phyloP scores from a whole-genome alignment of 92 coral and sea anemone genomes.

The Muricea muricata region DNA sequence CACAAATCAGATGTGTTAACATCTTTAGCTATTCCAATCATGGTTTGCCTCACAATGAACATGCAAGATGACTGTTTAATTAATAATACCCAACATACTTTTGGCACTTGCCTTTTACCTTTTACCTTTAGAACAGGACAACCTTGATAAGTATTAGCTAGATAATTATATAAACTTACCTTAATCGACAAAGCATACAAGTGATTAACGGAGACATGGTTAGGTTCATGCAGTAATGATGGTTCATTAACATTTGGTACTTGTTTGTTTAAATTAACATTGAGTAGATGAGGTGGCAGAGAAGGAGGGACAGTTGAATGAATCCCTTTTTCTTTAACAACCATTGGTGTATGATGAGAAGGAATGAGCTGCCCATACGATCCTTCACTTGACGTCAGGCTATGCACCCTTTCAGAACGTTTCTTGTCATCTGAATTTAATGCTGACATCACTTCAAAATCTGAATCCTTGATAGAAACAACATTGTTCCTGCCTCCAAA shows the following conservation, averaged over 20 bases:
- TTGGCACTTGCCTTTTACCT: background rate
- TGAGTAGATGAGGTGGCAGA: constrained; percentile 93
- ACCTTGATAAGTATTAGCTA: background rate
- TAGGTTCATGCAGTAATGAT: constrained; percentile 92
- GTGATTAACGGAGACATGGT: constrained; percentile 95
- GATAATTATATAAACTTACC: constrained; percentile 75
- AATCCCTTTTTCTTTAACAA: constrained; percentile 78
- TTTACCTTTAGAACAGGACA: too few relatives aligned
- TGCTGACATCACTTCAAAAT: constrained; percentile 97
- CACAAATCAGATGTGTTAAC: too few relatives aligned
- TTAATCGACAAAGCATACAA: constrained; percentile 95
- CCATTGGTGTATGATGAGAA: constrained; percentile 93
- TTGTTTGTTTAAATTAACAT: constrained; percentile 92
- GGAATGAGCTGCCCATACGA: constrained; percentile 96
- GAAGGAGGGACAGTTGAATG: constrained; percentile 99
- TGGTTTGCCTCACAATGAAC: background rate
- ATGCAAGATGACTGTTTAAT: background rate
- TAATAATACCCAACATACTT: too few relatives aligned
- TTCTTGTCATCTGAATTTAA: constrained; percentile 77
- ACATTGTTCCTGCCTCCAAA: constrained; percentile 97
- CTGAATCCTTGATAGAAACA: constrained; percentile 82
- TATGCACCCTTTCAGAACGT: constrained; percentile 53
- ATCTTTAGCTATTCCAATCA: too few relatives aligned
- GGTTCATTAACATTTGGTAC: constrained; percentile 94
- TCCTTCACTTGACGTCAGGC: constrained; percentile 88